These are phyloP conservation scores for Sitodiplosis mosellana DNA, from an alignment of 1,140 invertebrate genomes.

Conservation along the genomic window DNA sequence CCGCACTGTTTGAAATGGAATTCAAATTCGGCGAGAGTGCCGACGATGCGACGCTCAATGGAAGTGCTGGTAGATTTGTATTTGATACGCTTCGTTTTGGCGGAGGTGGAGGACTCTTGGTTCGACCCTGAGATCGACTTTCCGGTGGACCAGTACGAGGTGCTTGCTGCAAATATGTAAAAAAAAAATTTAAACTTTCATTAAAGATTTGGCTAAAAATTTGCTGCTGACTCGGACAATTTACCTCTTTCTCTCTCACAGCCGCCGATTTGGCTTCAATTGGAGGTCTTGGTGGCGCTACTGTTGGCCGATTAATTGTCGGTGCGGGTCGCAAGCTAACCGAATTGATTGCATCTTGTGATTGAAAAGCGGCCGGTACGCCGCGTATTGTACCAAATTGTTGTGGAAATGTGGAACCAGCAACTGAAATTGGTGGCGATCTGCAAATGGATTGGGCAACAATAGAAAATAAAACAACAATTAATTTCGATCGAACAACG, in stretches of 20 bases:
- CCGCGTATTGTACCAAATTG: constrained; percentile 21
- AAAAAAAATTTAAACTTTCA: too few species aligned
- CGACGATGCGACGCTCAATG: constrained; percentile 9
- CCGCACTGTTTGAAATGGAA: constrained; percentile 15
- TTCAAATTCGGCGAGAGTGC: constrained; percentile 17
- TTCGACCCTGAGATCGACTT: too few species aligned
- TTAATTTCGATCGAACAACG: too few species aligned
- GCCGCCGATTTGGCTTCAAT: constrained; percentile 14
- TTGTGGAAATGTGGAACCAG: constrained; percentile 19
- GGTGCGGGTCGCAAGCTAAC: constrained; percentile 7
- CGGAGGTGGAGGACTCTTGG: constrained; percentile 16
- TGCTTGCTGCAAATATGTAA: too few species aligned
- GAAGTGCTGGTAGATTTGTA: constrained; percentile 16
- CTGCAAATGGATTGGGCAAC: constrained; percentile 6
- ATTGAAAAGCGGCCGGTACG: constrained; percentile 12
- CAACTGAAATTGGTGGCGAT: constrained; percentile 19
- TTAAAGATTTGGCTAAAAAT: too few species aligned
- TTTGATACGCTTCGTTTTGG: constrained; percentile 23
- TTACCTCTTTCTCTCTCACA: too few species aligned
- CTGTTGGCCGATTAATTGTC: constrained; percentile 7
- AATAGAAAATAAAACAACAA: not conserved
- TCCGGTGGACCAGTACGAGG: too few species aligned
- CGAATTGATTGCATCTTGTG: constrained; percentile 13
- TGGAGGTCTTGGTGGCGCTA: constrained; percentile 17
- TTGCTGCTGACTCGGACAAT: too few species aligned